Conservation (phyloP, 2,113 vertebrate species). For the Desmodus rotundus region DNA sequence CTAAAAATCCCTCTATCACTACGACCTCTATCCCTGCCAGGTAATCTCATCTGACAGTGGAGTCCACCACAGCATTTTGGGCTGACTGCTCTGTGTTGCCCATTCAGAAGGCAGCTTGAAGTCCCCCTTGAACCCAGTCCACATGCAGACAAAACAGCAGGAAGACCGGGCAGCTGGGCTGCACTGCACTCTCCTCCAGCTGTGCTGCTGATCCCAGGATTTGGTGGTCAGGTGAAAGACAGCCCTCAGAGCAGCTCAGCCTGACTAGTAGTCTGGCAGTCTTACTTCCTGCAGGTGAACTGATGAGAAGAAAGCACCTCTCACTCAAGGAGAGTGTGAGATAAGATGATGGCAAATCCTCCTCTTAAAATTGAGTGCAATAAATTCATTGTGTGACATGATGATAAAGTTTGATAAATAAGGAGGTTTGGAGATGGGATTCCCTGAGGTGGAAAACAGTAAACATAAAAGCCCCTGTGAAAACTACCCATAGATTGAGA, state of each 20-base stretch:
- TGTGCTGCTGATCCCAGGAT: accelerated
- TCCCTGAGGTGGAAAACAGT: neutral
- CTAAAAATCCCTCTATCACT: neutral
- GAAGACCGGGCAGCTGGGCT: accelerated
- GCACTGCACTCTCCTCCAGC: neutral
- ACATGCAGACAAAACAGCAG: neutral
- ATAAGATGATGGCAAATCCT: neutral
- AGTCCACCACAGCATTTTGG: neutral
- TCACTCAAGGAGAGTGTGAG: neutral
- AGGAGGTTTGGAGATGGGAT: neutral
- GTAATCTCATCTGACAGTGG: neutral
- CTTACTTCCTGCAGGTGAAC: neutral
- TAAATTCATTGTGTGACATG: neutral
- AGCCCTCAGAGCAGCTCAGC: neutral
- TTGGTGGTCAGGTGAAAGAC: too few relatives aligned
- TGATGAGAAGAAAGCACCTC: accelerated
- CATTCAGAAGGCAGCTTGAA: neutral
- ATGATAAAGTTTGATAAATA: neutral
- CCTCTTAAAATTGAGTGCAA: neutral
- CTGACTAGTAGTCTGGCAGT: neutral
- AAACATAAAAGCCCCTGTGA: neutral
- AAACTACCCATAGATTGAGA: neutral
- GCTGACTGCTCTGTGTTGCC: neutral
- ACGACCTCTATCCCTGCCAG: too few relatives aligned
- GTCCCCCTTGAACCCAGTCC: neutral